phyloP scores from a whole-genome alignment of 2,797 vertebrate species.

The Xenentodon cancila region DNA sequence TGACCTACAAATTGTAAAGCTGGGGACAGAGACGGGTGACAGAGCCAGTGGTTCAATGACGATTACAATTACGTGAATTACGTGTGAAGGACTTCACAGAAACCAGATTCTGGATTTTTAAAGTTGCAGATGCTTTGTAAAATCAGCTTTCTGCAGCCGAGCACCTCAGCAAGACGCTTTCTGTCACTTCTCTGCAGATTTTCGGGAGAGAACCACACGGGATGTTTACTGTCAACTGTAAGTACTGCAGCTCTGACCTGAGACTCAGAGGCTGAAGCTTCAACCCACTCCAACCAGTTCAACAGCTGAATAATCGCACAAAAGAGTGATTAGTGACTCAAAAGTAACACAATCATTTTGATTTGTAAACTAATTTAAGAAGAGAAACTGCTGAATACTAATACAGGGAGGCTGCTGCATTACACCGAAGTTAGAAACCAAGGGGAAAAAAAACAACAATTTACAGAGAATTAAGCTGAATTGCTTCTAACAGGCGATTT shows the following conservation, averaged over 20 bases:
- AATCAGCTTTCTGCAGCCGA: too few relatives aligned
- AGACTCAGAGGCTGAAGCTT: slow-evolving; percentile 7
- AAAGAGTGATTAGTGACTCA: slow-evolving; percentile 1
- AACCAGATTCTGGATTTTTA: background rate
- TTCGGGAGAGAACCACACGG: too few relatives aligned
- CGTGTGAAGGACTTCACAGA: background rate
- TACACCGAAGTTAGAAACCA: too few relatives aligned
- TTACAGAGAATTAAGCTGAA: too few relatives aligned
- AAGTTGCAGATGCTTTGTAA: background rate
- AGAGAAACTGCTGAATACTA: too few relatives aligned
- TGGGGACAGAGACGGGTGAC: slow-evolving; percentile 26
- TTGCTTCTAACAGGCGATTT: too few relatives aligned
- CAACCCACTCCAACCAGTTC: slow-evolving; percentile 44
- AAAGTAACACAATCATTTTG: background rate
- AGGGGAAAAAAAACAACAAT: too few relatives aligned
- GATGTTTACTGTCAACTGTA: too few relatives aligned
- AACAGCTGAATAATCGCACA: slow-evolving; percentile 22
- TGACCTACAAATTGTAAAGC: background rate
- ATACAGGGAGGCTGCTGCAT: too few relatives aligned
- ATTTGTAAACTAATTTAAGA: too few relatives aligned
- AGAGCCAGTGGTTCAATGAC: slow-evolving; percentile 11
- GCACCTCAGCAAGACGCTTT: too few relatives aligned
- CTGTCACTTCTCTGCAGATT: too few relatives aligned
- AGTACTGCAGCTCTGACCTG: slow-evolving; percentile 45
- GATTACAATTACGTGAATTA: background rate